A percentile compares a stretch with the other conserved stretches of the same genome.
These are phyloP conservation scores for Mobula birostris DNA, from an alignment of 2,113 vertebrate species.

Conservation along the genomic window DNA sequence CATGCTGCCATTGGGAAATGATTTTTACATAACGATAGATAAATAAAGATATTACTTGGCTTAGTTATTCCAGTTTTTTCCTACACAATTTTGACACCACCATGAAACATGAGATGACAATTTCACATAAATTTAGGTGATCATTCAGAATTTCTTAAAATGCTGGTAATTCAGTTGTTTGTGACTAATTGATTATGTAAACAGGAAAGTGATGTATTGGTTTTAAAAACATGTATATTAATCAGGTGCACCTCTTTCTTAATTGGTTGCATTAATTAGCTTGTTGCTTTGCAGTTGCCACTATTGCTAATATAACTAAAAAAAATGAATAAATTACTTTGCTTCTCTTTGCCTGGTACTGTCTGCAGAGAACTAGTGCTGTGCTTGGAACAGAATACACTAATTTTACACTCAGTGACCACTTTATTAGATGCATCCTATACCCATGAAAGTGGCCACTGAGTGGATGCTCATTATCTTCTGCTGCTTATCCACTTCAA, in stretches of 20 bases:
- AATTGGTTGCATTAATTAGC: neutral
- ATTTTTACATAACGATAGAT: neutral
- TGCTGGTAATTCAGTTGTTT: neutral
- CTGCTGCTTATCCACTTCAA: too few species aligned
- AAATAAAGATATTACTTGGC: neutral
- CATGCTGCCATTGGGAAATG: neutral
- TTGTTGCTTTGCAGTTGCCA: neutral
- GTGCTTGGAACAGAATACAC: neutral
- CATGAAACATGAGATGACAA: neutral
- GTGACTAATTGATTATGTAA: neutral
- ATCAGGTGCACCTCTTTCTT: neutral
- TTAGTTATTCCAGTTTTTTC: neutral
- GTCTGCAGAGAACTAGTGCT: neutral
- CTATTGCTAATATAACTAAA: neutral
- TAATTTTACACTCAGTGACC: too few species aligned
- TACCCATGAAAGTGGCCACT: too few species aligned
- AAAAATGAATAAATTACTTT: neutral
- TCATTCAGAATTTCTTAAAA: neutral
- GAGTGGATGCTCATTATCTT: too few species aligned
- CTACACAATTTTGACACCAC: neutral
- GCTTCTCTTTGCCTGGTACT: neutral
- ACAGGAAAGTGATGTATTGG: neutral
- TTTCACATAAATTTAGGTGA: neutral
- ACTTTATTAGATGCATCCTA: too few species aligned
- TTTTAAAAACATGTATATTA: neutral